Conservation (phyloP, 2,797 vertebrate species). For the Alectoris magna region DNA sequence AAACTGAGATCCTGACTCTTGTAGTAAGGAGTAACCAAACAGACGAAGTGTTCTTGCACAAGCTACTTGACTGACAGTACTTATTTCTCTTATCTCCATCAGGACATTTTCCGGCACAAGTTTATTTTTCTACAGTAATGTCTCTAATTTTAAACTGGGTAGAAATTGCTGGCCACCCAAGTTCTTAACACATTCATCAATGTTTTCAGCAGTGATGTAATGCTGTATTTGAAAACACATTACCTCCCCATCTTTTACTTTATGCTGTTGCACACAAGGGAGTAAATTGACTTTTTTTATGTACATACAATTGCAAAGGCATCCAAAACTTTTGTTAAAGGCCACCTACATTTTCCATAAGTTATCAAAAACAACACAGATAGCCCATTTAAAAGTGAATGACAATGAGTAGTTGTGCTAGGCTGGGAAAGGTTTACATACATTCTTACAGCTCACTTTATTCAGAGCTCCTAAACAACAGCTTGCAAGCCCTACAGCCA, state of each 20-base stretch:
- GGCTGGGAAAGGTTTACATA: slow-evolving; percentile 8
- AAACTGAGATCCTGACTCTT: neutral
- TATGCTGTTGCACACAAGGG: slow-evolving; percentile 1
- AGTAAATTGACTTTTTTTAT: slow-evolving; percentile 11
- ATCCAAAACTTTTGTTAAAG: neutral
- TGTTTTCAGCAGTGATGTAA: slow-evolving; percentile 37
- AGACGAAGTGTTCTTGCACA: neutral
- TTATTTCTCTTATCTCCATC: neutral
- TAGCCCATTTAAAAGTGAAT: neutral
- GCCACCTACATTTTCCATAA: neutral
- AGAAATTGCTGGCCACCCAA: slow-evolving; percentile 30
- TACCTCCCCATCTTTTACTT: neutral
- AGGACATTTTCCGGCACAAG: neutral
- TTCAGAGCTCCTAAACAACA: slow-evolving; percentile 21
- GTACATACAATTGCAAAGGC: neutral
- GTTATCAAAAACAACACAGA: slow-evolving; percentile 32
- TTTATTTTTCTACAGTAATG: slow-evolving; percentile 18
- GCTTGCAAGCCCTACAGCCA: slow-evolving; percentile 9
- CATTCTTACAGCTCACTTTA: neutral
- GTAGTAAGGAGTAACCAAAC: neutral
- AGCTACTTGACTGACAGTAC: neutral
- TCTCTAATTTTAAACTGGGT: slow-evolving; percentile 3
- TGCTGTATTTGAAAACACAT: slow-evolving; percentile 28
- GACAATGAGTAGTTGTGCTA: slow-evolving; percentile 4
- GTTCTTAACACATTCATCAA: neutral